A percentile compares a stretch with the other conserved stretches of the same genome.
These are phyloP conservation scores for Acipenser oxyrinchus DNA, from an alignment of 2,797 vertebrate genomes.

Conservation along the genomic window DNA sequence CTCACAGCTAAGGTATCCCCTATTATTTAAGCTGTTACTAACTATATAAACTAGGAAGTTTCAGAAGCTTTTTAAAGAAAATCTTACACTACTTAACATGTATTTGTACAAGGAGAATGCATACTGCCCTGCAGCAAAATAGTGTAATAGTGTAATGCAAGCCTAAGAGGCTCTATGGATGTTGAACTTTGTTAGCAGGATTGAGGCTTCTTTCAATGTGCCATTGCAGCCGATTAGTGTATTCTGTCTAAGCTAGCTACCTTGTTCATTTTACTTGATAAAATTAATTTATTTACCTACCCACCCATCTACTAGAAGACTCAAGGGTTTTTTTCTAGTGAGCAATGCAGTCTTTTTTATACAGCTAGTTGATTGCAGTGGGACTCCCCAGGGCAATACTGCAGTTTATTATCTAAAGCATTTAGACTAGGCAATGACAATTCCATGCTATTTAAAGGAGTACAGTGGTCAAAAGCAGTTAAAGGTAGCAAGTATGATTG, in stretches of 20 bases:
- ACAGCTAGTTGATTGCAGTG: too few species aligned
- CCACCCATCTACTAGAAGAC: slow-evolving; percentile 11
- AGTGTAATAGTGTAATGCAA: slow-evolving; percentile 6
- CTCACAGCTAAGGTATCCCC: too few species aligned
- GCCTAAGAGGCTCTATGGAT: slow-evolving; percentile 10
- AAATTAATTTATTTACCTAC: too few species aligned
- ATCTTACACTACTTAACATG: neutral
- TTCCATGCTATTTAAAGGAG: too few species aligned
- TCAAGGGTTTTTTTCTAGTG: slow-evolving; percentile 22
- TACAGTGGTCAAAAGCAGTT: too few species aligned
- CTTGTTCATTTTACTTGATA: neutral
- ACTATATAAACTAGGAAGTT: neutral
- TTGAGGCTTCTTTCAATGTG: slow-evolving; percentile 13
- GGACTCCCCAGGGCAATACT: too few species aligned
- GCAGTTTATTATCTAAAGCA: too few species aligned
- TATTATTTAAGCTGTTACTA: slow-evolving; percentile 24
- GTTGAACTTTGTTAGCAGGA: slow-evolving; percentile 11
- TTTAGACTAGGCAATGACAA: too few species aligned
- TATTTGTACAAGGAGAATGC: neutral
- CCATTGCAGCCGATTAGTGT: slow-evolving; percentile 7
- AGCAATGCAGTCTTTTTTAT: too few species aligned
- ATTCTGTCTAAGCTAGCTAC: neutral
- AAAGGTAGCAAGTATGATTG: too few species aligned
- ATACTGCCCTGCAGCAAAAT: slow-evolving; percentile 5
- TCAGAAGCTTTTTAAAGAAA: neutral